Conservation (phyloP, 1,140 invertebrate genomes). For the Orchestia grillus region DNA sequence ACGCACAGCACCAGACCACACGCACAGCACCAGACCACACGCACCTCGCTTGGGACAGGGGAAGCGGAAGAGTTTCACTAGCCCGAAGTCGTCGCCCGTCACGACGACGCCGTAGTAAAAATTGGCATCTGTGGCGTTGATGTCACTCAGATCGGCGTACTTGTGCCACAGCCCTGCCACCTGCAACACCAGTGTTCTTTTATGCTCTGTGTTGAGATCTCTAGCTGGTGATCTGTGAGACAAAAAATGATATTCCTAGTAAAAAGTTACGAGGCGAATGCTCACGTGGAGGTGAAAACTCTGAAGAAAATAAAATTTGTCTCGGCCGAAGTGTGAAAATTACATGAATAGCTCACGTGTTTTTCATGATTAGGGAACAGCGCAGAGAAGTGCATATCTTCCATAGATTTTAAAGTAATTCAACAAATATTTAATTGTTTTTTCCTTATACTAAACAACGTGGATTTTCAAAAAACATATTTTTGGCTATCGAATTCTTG, state of each 20-base stretch:
- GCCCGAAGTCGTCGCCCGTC: constrained; percentile 65
- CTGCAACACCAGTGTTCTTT: constrained; percentile 14
- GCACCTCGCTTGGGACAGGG: constrained; percentile 65
- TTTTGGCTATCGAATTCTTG: no score
- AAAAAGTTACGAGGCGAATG: background rate
- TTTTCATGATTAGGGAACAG: no score
- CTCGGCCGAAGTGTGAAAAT: no score
- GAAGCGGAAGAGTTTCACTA: constrained; percentile 66
- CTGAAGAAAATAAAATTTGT: background rate
- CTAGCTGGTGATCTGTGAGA: background rate
- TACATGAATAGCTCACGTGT: no score
- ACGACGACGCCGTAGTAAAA: constrained; percentile 59
- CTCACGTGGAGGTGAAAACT: background rate
- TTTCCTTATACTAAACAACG: no score
- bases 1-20: background rate
- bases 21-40: no score
- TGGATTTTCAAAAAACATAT: no score
- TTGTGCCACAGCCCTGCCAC: constrained; percentile 65
- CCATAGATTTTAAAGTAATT: no score
- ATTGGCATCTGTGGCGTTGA: constrained; percentile 65
- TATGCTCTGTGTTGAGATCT: background rate
- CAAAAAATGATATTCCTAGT: background rate
- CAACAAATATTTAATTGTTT: no score
- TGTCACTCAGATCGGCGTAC: constrained; percentile 65
- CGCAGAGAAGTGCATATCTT: no score